Percentiles rank a stretch among this genome's conserved stretches.
Evolutionary conservation across 2,113 vertebrate genomes (phyloP).

Genomic region (Nannospalax galili): DNA sequence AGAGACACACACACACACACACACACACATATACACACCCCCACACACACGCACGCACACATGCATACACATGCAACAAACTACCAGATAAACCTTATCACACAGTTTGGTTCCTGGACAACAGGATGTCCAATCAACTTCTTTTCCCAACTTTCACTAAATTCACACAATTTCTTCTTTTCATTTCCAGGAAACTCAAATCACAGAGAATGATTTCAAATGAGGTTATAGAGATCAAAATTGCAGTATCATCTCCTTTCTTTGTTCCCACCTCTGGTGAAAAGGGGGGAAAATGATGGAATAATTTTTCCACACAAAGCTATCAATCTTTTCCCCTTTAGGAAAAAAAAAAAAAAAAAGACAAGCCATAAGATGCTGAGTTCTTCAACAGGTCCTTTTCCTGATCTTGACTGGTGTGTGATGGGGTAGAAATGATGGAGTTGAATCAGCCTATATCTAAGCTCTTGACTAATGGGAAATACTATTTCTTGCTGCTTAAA

Average conservation of each 20-base stretch:
- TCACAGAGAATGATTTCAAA: slow-evolving; percentile 84
- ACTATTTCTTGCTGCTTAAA: slow-evolving; percentile 33
- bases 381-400: neutral
- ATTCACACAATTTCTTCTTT: slow-evolving; percentile 85
- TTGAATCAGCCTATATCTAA: neutral
- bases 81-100: too few relatives aligned
- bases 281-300: neutral
- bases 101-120: slow-evolving; percentile 87
- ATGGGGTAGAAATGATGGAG: neutral
- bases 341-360: neutral
- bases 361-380: neutral
- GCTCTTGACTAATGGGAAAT: neutral
- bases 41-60: neutral
- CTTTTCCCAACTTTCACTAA: slow-evolving; percentile 84
- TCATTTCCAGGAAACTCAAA: slow-evolving; percentile 84
- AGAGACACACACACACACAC: neutral
- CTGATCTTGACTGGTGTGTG: neutral
- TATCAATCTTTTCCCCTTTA: slow-evolving; percentile 31
- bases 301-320: slow-evolving; percentile 58
- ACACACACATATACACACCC: neutral
- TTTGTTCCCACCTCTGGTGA: slow-evolving; percentile 52
- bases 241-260: slow-evolving; percentile 58
- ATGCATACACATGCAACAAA: too few relatives aligned
- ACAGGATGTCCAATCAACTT: slow-evolving; percentile 85
- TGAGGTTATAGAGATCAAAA: slow-evolving; percentile 81